Evolutionary conservation across 2,888 invertebrate species (phyloP).

Genomic region (Polymixis flavicincta): DNA sequence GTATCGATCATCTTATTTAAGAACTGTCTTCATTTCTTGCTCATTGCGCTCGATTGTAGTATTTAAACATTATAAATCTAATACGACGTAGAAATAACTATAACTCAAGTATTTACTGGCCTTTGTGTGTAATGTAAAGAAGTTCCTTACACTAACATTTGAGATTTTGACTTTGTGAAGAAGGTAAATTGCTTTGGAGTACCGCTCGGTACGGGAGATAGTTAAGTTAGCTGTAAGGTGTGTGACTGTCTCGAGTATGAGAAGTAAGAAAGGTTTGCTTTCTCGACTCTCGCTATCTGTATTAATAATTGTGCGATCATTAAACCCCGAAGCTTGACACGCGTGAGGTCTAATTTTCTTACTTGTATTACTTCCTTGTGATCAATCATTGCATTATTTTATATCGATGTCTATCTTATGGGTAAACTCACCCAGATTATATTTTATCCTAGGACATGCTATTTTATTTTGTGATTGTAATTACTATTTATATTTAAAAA

Average conservation of each 20-base stretch:
- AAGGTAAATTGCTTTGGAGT: slow-evolving; percentile 73
- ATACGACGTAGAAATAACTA: slow-evolving; percentile 87
- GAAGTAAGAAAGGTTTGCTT: slow-evolving; percentile 73
- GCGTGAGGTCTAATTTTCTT: slow-evolving; percentile 67
- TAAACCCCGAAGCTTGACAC: slow-evolving; percentile 80
- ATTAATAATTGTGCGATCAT: slow-evolving; percentile 75
- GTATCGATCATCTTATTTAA: slow-evolving; percentile 68
- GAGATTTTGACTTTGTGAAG: slow-evolving; percentile 71
- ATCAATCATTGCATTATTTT: slow-evolving; percentile 59
- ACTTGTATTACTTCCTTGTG: slow-evolving; percentile 67
- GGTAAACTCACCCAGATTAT: slow-evolving; percentile 66
- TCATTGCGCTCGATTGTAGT: slow-evolving; percentile 86
- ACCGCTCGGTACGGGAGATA: slow-evolving; percentile 82
- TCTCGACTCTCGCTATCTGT: slow-evolving; percentile 75
- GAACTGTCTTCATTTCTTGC: slow-evolving; percentile 80
- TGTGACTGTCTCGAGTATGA: slow-evolving; percentile 84
- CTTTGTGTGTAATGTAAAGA: slow-evolving; percentile 81
- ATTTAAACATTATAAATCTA: slow-evolving; percentile 80
- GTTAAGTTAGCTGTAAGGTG: slow-evolving; percentile 84
- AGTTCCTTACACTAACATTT: slow-evolving; percentile 80
- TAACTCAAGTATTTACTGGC: slow-evolving; percentile 87
- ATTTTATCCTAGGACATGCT: slow-evolving; percentile 80
- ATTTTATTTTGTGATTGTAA: slow-evolving; percentile 76
- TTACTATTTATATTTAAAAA: slow-evolving; percentile 67
- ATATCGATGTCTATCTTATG: slow-evolving; percentile 58